Evolutionary conservation across 2,113 vertebrate genomes (phyloP), one percentile per base, ranked within the genome.

Genomic region (Heterocephalus glaber): DNA sequence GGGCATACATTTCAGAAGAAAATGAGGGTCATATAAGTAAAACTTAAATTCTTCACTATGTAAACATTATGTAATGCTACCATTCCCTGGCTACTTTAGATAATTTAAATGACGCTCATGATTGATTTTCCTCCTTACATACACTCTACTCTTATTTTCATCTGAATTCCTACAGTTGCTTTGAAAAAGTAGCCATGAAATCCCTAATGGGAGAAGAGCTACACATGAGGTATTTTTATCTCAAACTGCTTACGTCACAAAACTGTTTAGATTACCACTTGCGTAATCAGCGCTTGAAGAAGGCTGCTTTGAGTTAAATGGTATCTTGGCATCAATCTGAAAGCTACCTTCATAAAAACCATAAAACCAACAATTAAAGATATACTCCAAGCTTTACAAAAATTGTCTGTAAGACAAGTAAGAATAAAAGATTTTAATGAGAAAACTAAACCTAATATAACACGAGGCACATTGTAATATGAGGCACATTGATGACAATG

Each of bases 311-410:
- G 58, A 26, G 2, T 41, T 13, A 10, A 47, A 68, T 54, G 35
- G 26, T 41, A 60, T 82, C 44, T n/a, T 85, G 47, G 38, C 86
- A 93, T 72, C 72, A 82, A 72, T 86, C 41, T 72, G 41, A 87
- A 96, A 47, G 77, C 38, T 47, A 65, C 63, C 93, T 95, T 35
- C 89, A 65, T 93, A 26, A 22, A 96, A 92, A 54, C 4, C 14
- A 14, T 72, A 54, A 96, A 79, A 79, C n/a, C n/a, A 82, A 82
- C 41, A 94, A 83, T 60, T 94, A 81, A 87, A 74, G 56, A 61
- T 76, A 54, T 76, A 61, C 4, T 74, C 12, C 49, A 63, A 63
- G 13, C 49, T 86, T 80, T 49, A 44, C 70, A 77, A 72, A 63
- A 86, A 47, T 47, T 38, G 72, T 1, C 22, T 54, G 3, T 24